Evolutionary conservation across 2,113 vertebrate genomes (phyloP), one percentile per base, ranked within the genome.

Genomic region (Rousettus leschenaultii): DNA sequence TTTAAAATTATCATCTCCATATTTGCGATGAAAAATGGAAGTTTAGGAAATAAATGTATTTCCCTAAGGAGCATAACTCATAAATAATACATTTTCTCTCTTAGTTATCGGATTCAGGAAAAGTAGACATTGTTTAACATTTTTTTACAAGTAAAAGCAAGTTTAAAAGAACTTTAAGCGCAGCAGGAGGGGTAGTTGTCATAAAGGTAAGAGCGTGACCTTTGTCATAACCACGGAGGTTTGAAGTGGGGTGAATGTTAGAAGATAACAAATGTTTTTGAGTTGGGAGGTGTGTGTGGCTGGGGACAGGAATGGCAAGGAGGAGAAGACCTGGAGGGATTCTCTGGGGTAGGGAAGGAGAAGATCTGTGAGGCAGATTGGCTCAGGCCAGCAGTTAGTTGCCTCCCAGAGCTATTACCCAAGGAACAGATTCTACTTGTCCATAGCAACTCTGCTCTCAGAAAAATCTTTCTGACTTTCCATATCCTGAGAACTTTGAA

Each of bases 11-110:
- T 55, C 33, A 15, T 57, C 35, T 92, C 61, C 14, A 51, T 78
- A 57, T 92, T 75, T 11, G 24, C 33, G n/a, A 51, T 59, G 6
- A 18, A 68, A 89, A 92, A 79, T 74, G 30, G 16, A 86, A 92
- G 3, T 66, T 74, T 92, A 68, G 63, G 63, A 92, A 90, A 87
- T 55, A 94, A 55, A 80, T 61, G 26, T 45, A 91, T 6, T 66
- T 87, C 40, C 38, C 51, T 86, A 51, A 79, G 30, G 13, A 78
- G 10, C 18, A 59, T 51, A 35, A 66, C 12, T 80, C 16, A 68
- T 68, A 87, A 94, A 38, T 79, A 78, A 74, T 55, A 65, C 15
- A 43, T 51, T 45, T 33, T 75, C 10, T 75, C 18, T 84, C 15
- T 33, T 45, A 86, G 68, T 86, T 63, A 22, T 35, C 40, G 89